Evolutionary conservation across 2,113 vertebrate species (phyloP), one percentile per base, ranked within the genome.

Genomic region (Osmerus mordax): DNA sequence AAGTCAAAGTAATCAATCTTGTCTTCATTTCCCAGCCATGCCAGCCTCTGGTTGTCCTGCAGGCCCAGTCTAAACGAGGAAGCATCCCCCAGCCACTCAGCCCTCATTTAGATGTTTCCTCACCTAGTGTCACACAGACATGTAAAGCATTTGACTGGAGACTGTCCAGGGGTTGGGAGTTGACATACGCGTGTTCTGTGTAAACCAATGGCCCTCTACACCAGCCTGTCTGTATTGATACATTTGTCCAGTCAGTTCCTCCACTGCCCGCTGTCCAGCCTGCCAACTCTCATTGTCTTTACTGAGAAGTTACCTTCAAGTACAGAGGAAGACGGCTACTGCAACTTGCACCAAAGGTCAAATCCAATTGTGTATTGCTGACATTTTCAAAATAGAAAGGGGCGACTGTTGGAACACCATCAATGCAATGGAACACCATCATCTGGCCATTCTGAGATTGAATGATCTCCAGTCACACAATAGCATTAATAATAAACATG

Each of bases 1-100:
- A 72, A 85, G 71, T 87, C 83, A 81, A 80, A 85, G 79, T 82
- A 84, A 86, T 87, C 87, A 84, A 83, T 83, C 79, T 77, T 77
- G 82, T 80, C 78, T 86, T 81, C 83, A 81, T 86, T 71, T 85
- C 72, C 75, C 81, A 83, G 76, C 86, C 64, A 78, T 73, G 71
- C 41, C 41, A 47, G 41, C 63, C 65, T 69, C 69, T 54, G 56
- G 80, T 82, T 81, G 71, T 77, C 78, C 61, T 0, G 3, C 69
- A 74, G 81, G 84, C 83, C 53, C 54, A 81, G 78, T 76, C 80
- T 81, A 73, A 85, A 76, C 73, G 72, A 73, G 73, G 81, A 65
- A 6, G 53, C 78, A 81, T 52, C 74, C 32, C 62, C 71, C 19
- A 68, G 58, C 75, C 66, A 53, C 72, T 6, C 9, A 72, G 8